These are phyloP conservation scores for Saturnia japonica DNA, from an alignment of 2,888 invertebrate genomes.

Conservation along the genomic window DNA sequence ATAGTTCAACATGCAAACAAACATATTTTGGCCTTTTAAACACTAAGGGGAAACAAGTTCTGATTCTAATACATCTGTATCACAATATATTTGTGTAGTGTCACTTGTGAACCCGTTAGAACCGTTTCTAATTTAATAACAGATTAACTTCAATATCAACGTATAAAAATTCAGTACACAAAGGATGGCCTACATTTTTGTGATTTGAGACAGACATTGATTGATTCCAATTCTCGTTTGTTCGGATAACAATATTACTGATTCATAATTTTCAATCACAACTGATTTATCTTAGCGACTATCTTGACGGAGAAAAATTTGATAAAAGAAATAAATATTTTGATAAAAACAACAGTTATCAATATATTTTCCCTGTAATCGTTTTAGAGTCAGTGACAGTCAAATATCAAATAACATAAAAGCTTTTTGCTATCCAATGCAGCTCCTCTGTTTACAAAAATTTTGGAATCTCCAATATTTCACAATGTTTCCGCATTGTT, in stretches of 20 bases:
- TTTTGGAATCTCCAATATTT: not conserved
- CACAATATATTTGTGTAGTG: not conserved
- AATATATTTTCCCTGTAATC: not conserved
- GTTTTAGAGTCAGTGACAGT: not conserved
- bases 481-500: not conserved
- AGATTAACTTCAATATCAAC: conserved; percentile 18
- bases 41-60: not conserved
- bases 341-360: not conserved
- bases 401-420: not conserved
- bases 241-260: conserved; percentile 12
- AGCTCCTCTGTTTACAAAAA: not conserved
- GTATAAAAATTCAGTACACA: conserved; percentile 16
- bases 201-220: conserved; percentile 20
- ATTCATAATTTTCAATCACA: conserved; percentile 10
- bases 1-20: not conserved
- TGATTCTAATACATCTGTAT: not conserved
- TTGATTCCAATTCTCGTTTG: conserved; percentile 19
- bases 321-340: not conserved
- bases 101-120: conserved; percentile 5
- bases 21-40: not conserved
- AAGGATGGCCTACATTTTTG: conserved; percentile 19
- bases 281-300: conserved; percentile 1
- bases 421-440: not conserved
- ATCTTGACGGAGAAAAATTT: not conserved
- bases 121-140: conserved; percentile 8